Percentiles rank a stretch among this genome's conserved stretches.
Evolutionary conservation across 2,888 invertebrate species (phyloP).

Genomic region (Oegoconia quadripuncta): DNA sequence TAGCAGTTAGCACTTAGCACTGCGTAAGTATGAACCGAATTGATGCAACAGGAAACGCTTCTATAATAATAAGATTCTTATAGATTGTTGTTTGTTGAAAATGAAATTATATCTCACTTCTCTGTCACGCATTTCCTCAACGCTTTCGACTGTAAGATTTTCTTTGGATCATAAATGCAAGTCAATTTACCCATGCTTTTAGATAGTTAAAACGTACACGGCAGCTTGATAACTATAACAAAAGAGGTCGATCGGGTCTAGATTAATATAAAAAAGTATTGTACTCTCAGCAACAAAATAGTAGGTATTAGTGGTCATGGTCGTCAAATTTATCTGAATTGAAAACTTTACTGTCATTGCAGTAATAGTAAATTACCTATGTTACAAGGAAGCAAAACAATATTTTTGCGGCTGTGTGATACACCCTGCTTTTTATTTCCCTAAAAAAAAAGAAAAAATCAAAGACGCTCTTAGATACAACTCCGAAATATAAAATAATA

Average conservation of each 20-base stretch:
- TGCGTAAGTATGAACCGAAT: slow-evolving; percentile 70
- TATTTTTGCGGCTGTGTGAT: too few species aligned
- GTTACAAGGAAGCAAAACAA: too few species aligned
- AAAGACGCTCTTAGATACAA: too few species aligned
- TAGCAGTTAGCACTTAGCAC: slow-evolving; percentile 53
- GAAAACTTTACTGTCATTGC: too few species aligned
- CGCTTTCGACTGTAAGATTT: slow-evolving; percentile 59
- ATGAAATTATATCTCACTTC: slow-evolving; percentile 53
- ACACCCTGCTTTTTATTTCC: too few species aligned
- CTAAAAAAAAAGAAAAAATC: too few species aligned
- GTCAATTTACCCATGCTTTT: slow-evolving; percentile 44
- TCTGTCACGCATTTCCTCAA: slow-evolving; percentile 65
- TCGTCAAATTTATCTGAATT: too few species aligned
- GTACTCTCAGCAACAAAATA: too few species aligned
- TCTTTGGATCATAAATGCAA: slow-evolving; percentile 49
- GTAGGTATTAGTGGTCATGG: too few species aligned
- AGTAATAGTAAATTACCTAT: too few species aligned
- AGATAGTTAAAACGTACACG: slow-evolving; percentile 31
- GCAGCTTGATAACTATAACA: slow-evolving; percentile 48
- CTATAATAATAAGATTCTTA: slow-evolving; percentile 45
- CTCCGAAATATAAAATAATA: too few species aligned
- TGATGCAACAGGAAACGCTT: slow-evolving; percentile 68
- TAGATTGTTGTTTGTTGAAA: slow-evolving; percentile 66
- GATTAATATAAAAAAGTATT: too few species aligned
- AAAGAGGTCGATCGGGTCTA: not conserved